Conservation (phyloP, 2,113 vertebrate species). For the Amphiprion percula region DNA sequence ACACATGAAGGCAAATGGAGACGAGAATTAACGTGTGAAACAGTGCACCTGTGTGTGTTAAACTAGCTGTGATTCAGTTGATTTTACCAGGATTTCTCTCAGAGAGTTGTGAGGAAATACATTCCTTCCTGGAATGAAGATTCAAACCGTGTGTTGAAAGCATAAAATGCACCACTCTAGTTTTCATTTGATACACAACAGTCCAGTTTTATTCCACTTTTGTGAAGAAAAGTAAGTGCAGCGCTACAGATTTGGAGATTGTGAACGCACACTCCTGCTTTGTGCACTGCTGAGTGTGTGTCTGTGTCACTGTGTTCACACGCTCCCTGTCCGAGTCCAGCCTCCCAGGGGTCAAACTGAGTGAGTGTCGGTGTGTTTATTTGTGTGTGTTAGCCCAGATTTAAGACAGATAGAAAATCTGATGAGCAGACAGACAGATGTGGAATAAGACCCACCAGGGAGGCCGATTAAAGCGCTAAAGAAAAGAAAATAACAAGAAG, state of each 20-base stretch:
- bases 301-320: conserved; percentile 71
- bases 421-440: conserved; percentile 32
- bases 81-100: neutral
- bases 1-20: conserved; percentile 1
- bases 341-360: conserved; percentile 27
- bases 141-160: neutral
- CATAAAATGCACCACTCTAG: neutral
- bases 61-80: neutral
- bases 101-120: neutral
- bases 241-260: conserved; percentile 2
- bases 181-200: neutral
- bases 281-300: neutral
- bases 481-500: conserved; percentile 31
- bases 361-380: conserved; percentile 22
- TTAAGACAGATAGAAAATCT: conserved; percentile 22
- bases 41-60: neutral
- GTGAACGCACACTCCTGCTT: conserved; percentile 6
- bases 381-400: conserved; percentile 15
- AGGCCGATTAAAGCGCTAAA: conserved; percentile 15
- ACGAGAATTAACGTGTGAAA: neutral
- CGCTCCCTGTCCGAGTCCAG: conserved; percentile 47
- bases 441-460: conserved; percentile 12
- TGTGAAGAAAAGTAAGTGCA: neutral
- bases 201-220: neutral
- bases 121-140: neutral